Base-by-base conservation (phyloP, 2,888 invertebrate species). In the Chymomyza caudatula region DNA sequence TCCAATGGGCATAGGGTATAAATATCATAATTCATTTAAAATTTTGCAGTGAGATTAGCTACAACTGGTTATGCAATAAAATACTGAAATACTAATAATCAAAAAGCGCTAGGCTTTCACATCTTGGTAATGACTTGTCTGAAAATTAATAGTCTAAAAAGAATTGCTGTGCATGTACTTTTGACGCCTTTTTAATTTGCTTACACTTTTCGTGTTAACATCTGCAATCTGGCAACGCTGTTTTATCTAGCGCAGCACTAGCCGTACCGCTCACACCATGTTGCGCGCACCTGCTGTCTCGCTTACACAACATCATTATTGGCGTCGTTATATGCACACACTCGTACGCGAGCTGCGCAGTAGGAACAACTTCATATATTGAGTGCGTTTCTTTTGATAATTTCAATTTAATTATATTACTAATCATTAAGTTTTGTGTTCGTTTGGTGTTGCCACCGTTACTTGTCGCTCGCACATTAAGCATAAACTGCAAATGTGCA, bases 321-420 rank as follows among this genome's bases (percentile, higher is more conserved):
- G 66, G 49, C 76, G 65, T 70, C 47, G 62, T 61, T 37, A 11
- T 37, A 56, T 29, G n/a, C n/a, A 23, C 29, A 29, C 58, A 65
- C 66, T 67, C 68, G 69, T 65, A 44, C 11, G 63, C 60, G 56
- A 63, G 70, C 65, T 67, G 65, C 63, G 71, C 65, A 76, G 77
- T 76, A 73, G 76, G 70, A 69, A 74, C 74, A 76, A 66, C 60
- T 74, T 78, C 79, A 77, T 77, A 79, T 82, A 72, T 74, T 74
- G 85, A 78, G 84, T 47, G 47, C 83, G 80, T 80, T 80, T 80
- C 77, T 66, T 79, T 78, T 79, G 77, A 83, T 79, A 83, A 79
- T 79, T 80, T 77, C 78, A 80, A 78, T 77, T 78, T 71, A 80
- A 80, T 80, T 80, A 80, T 80, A 84, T 80, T 73, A 77, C 75